Evolutionary conservation across 2,113 vertebrate species (phyloP).

Genomic region (Ascaphus truei): DNA sequence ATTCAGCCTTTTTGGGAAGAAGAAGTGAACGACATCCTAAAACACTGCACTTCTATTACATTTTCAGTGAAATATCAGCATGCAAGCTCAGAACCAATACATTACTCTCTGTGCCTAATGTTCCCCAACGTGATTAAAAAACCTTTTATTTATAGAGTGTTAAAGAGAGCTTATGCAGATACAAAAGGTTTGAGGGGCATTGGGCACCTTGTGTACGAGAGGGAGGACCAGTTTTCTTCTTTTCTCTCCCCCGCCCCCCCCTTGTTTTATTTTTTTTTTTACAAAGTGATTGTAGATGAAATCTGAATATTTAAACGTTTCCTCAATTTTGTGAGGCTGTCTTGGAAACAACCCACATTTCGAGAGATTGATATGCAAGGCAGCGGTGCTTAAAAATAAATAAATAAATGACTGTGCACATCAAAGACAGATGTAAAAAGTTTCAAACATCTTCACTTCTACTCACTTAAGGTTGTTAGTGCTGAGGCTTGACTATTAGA

Average conservation of each 20-base stretch:
- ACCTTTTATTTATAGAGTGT: conserved; percentile 75
- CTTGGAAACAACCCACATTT: conserved; percentile 75
- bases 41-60: conserved; percentile 67
- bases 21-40: conserved; percentile 79
- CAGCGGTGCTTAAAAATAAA: conserved; percentile 77
- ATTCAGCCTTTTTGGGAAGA: conserved; percentile 97
- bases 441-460: conserved; percentile 58
- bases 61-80: conserved; percentile 86
- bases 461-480: conserved; percentile 49
- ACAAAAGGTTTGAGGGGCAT: conserved; percentile 71
- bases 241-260: too few species aligned
- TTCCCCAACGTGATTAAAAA: conserved; percentile 72
- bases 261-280: conserved; percentile 48
- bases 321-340: conserved; percentile 92
- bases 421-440: conserved; percentile 52
- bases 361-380: conserved; percentile 78
- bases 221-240: conserved; percentile 63
- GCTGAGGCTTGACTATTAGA: conserved; percentile 58
- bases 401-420: conserved; percentile 61
- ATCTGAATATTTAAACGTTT: conserved; percentile 83
- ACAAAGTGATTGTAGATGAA: conserved; percentile 73
- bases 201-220: conserved; percentile 68
- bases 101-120: conserved; percentile 89
- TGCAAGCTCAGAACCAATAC: conserved; percentile 91
- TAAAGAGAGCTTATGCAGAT: conserved; percentile 60